Percentiles rank a stretch among this genome's conserved stretches.
These are phyloP conservation scores for Eptatretus burgeri DNA, from an alignment of 2,113 vertebrate genomes.

Conservation along the genomic window DNA sequence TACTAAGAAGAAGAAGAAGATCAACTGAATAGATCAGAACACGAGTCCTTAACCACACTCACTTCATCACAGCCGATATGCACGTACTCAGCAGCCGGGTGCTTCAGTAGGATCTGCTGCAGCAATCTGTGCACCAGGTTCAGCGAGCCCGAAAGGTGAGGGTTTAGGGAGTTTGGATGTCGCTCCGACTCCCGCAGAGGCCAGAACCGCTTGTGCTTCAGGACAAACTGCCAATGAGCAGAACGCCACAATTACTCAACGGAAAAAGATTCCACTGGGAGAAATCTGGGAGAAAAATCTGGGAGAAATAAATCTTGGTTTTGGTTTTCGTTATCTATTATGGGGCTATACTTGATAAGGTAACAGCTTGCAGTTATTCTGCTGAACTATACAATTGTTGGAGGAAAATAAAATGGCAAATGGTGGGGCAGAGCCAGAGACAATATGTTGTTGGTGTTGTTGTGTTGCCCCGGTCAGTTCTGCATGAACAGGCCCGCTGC, in stretches of 20 bases:
- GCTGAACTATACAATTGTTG: too few species aligned
- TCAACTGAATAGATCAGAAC: too few species aligned
- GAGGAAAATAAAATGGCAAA: too few species aligned
- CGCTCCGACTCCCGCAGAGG: conserved; percentile 34
- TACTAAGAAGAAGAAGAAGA: too few species aligned
- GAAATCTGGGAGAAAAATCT: not conserved
- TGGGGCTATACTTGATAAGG: not conserved
- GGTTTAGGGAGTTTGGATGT: conserved; percentile 57
- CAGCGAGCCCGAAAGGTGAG: conserved; percentile 29
- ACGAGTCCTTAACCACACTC: not conserved
- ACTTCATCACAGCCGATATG: conserved; percentile 89
- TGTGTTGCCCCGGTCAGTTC: too few species aligned
- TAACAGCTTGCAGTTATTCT: not conserved
- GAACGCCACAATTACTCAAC: not conserved
- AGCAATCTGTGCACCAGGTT: conserved; percentile 39
- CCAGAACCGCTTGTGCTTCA: conserved; percentile 39
- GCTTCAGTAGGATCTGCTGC: conserved; percentile 43
- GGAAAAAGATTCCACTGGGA: not conserved
- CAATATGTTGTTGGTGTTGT: too few species aligned
- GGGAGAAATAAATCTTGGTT: not conserved
- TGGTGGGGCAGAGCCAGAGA: too few species aligned
- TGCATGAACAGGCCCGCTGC: too few species aligned
- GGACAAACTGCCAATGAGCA: conserved; percentile 32
- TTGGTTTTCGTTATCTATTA: not conserved
- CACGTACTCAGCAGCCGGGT: conserved; percentile 22